Base-by-base conservation (phyloP, 2,797 vertebrate species). In the Crenuchus spilurus region DNA sequence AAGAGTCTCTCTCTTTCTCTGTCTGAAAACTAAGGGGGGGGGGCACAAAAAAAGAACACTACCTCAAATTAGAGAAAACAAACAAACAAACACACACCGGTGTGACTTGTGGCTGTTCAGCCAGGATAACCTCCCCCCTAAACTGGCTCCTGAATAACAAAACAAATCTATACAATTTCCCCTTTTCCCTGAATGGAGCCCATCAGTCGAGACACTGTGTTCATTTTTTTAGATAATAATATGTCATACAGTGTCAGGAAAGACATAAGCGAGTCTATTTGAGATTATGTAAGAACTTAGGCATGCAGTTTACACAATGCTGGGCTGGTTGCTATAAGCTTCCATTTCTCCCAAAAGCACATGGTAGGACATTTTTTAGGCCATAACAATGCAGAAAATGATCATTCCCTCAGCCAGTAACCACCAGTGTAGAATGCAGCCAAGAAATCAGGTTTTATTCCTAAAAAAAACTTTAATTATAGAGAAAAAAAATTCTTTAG, bases 21-120 rank as follows among this genome's bases (percentile, higher is more conserved):
- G n/a, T 70, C 48, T 69, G 62, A 81, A 52, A 71, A 70, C 51
- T 74, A 75, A 80, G 44, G 44, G 70, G 66, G 70, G 71, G 69
- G 79, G 76, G 51, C 71, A 79, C 62, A 62, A 73, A 74, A 77
- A 71, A 75, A 11, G 60, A 81, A 81, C 71, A 81, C 61, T 72
- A 79, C 60, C 58, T 81, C 54, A 75, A 79, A 81, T 83, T 83
- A 78, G 44, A 44, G 66, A 74, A 77, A 80, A 83, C 79, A 79
- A 74, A 81, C 57, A 80, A 70, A 80, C 77, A 79, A 69, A 77
- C 52, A 77, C 66, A 54, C n/a, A 14, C 41, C 71, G 39, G 26
- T 72, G 77, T 76, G 74, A 70, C 54, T 74, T 54, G 64, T 75
- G 74, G 55, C 58, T 71, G 54, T 62, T 60, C 61, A n/a, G 42